Evolutionary conservation across 2,888 invertebrate species (phyloP).

Genomic region (Diarsia dahlii): DNA sequence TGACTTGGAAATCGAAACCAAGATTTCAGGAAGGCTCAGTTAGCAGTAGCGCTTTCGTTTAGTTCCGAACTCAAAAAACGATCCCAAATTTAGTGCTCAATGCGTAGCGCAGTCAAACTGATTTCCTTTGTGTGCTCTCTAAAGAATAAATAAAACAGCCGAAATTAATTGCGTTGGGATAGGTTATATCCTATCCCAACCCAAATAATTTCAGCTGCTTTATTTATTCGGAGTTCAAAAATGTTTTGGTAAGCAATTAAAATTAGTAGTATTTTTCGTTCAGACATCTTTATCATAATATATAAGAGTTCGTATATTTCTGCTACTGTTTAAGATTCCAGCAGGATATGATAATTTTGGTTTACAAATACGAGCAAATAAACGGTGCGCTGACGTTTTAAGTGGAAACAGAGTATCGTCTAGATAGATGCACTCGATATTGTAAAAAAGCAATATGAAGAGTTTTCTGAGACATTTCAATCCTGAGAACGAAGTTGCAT

Average conservation of each 20-base stretch:
- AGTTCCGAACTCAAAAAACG: not conserved
- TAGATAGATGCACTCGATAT: constrained; percentile 8
- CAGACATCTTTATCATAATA: not conserved
- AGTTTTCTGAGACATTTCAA: not conserved
- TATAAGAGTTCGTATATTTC: constrained; percentile 7
- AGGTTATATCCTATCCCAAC: not conserved
- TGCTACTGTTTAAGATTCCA: constrained; percentile 15
- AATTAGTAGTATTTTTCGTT: constrained; percentile 6
- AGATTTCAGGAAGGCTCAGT: no score
- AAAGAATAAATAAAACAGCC: no score
- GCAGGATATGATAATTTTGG: constrained; percentile 49
- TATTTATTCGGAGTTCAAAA: not conserved
- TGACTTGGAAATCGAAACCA: no score
- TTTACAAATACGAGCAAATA: constrained; percentile 49
- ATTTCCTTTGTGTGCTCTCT: no score
- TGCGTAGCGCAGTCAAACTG: not conserved
- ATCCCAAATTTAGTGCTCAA: not conserved
- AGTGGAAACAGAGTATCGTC: constrained; percentile 37
- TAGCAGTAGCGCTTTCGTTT: no score
- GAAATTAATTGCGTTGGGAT: no score
- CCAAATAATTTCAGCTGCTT: not conserved
- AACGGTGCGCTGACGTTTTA: constrained; percentile 52
- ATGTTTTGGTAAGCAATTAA: not conserved
- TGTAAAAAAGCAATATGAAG: constrained; percentile 1
- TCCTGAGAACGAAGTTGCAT: not conserved